Percentiles rank a stretch among this genome's conserved stretches.
Evolutionary conservation across 2,888 invertebrate species (phyloP).

Genomic region (Papilio demoleus): DNA sequence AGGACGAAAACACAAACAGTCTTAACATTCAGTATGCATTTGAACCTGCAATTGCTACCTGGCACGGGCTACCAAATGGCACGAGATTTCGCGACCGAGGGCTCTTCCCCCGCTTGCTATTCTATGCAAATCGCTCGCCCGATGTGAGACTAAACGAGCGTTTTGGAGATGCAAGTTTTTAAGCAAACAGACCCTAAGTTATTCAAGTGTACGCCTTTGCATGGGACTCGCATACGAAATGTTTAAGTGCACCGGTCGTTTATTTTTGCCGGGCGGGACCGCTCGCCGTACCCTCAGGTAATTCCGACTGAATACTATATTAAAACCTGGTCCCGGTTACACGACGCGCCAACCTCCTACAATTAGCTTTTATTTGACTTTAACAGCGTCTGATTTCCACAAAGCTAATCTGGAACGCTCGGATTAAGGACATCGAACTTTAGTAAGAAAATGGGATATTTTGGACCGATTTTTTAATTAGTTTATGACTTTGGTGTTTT

Average conservation of each 20-base stretch:
- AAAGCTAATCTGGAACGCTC: conserved; percentile 39
- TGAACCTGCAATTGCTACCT: conserved; percentile 39
- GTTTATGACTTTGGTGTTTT: neutral
- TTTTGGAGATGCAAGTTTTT: conserved; percentile 80
- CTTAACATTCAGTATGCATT: conserved; percentile 34
- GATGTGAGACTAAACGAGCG: conserved; percentile 74
- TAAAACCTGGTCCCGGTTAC: conserved; percentile 25
- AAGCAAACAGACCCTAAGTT: conserved; percentile 79
- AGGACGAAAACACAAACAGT: conserved; percentile 30
- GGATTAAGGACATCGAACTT: conserved; percentile 44
- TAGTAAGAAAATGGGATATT: conserved; percentile 8
- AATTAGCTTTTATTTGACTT: conserved; percentile 53
- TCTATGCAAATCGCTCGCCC: conserved; percentile 78
- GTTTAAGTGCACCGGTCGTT: conserved; percentile 69
- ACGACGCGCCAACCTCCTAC: conserved; percentile 42
- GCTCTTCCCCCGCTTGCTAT: conserved; percentile 74
- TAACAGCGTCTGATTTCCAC: conserved; percentile 50
- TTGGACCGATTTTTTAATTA: conserved; percentile 1
- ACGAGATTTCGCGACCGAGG: conserved; percentile 55
- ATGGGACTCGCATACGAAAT: conserved; percentile 74
- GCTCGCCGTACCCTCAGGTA: conserved; percentile 46
- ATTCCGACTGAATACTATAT: conserved; percentile 31
- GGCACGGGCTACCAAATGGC: conserved; percentile 54
- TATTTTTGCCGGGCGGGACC: conserved; percentile 47
- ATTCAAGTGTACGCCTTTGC: conserved; percentile 77